Evolutionary conservation across 2,888 invertebrate genomes (phyloP), one percentile per base, ranked within the genome.

Genomic region (Mimumesa dahlbomi): DNA sequence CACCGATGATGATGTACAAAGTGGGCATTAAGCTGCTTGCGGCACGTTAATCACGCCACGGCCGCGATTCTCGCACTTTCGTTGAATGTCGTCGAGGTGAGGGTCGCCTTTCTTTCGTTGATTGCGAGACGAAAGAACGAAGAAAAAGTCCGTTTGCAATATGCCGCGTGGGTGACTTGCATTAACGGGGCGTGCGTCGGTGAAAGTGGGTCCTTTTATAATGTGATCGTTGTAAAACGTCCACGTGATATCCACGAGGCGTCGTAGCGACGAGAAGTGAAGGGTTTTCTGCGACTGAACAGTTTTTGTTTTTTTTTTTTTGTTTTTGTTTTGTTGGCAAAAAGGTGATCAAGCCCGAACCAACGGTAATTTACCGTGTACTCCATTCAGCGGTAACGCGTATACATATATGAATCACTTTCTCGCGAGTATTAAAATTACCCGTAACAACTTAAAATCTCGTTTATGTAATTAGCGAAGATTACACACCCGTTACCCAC

Each of bases 1-100:
- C 72, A 69, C 75, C 57, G 75, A 82, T 70, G 82, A 83, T 78
- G 82, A 80, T 77, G 82, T 80, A 83, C 79, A 82, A 83, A 81
- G 80, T 77, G 75, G 79, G 75, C 77, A 80, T 77, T 81, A 76
- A 80, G 79, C 69, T 76, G 82, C 75, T 77, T 59, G 77, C 67
- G 68, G 73, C 68, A 75, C 79, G 80, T 84, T 84, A 82, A 83
- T 83, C 83, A 80, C 77, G 76, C 73, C 74, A 58, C 73, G 40
- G 42, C 43, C 34, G 31, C 61, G 72, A 54, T 45, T 72, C 49
- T 61, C 67, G 59, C 59, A 22, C 29, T 53, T 49, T 57, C 40
- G 64, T 59, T 29, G 50, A 63, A 53, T 25, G 43, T 58, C 45
- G 5, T 45, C 62, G 31, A 19, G 34, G 52, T 38, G 54, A 29